These are phyloP conservation scores for Venusia cambrica DNA, from an alignment of 2,888 invertebrate genomes.

Conservation along the genomic window DNA sequence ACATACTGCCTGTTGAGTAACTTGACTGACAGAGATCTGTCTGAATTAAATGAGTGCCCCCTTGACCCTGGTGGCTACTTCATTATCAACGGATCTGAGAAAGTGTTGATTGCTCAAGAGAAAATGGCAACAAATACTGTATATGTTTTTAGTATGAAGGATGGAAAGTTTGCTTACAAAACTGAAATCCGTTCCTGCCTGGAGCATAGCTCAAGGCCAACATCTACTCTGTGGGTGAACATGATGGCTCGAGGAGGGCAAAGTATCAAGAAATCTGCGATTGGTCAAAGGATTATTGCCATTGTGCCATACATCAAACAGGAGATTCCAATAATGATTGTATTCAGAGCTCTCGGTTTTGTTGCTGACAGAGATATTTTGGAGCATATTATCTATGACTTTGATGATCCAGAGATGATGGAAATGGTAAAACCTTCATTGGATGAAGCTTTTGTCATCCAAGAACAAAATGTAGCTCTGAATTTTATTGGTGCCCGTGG, in stretches of 20 bases:
- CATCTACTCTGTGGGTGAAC: conserved; percentile 99
- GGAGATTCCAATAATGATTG: conserved; percentile 99
- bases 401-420: conserved; percentile 99
- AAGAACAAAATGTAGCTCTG: conserved; percentile 98
- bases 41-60: conserved; percentile 99
- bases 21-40: conserved; percentile 98
- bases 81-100: conserved; percentile 99
- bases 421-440: conserved; percentile 99
- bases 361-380: conserved; percentile 99
- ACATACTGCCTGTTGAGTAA: conserved; percentile 97
- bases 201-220: conserved; percentile 91
- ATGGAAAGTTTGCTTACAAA: conserved; percentile 99
- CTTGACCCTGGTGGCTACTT: conserved; percentile 99
- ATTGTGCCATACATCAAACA: conserved; percentile 99
- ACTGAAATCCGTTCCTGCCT: conserved; percentile 95
- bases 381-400: conserved; percentile 99
- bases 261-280: conserved; percentile 98
- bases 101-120: conserved; percentile 99
- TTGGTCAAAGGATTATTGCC: conserved; percentile 98
- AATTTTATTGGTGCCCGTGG: conserved; percentile 99
- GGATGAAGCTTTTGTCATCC: conserved; percentile 99
- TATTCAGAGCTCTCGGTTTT: conserved; percentile 99
- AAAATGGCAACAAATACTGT: conserved; percentile 99
- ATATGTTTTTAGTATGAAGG: conserved; percentile 99
- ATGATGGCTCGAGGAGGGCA: conserved; percentile 99